phyloP scores from a whole-genome alignment of 2,113 vertebrate species.

The Zapornia atra region DNA sequence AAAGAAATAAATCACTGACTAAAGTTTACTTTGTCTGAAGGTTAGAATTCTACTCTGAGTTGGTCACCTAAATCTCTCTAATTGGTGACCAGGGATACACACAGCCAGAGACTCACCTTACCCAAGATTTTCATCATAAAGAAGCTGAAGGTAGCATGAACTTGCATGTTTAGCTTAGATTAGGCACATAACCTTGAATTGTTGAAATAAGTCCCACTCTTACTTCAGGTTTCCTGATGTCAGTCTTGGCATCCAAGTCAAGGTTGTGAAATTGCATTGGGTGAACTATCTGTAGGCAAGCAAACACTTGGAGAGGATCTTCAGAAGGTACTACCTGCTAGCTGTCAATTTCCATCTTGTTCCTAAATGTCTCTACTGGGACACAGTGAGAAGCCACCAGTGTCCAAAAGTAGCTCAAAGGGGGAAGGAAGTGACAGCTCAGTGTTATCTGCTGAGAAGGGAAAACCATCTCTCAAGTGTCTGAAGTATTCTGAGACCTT shows the following conservation, averaged over 20 bases:
- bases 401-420: not conserved
- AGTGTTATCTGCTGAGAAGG: not conserved
- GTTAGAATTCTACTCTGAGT: not conserved
- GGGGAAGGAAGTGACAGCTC: not conserved
- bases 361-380: not conserved
- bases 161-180: not conserved
- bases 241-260: not conserved
- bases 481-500: not conserved
- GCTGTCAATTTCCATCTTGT: not conserved
- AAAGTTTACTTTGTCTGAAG: not conserved
- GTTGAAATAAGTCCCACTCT: not conserved
- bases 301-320: not conserved
- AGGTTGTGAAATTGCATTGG: not conserved
- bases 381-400: not conserved
- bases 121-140: not conserved
- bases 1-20: not conserved
- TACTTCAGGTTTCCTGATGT: not conserved
- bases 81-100: not conserved
- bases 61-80: not conserved
- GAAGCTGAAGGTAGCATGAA: not conserved
- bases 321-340: not conserved
- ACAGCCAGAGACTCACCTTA: not conserved
- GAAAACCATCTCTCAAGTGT: not conserved
- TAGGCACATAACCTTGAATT: rapidly evolving
- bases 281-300: not conserved